These are phyloP conservation scores for Ciona savignyi DNA, from an alignment of 23 tunicate species.

Conservation along the genomic window DNA sequence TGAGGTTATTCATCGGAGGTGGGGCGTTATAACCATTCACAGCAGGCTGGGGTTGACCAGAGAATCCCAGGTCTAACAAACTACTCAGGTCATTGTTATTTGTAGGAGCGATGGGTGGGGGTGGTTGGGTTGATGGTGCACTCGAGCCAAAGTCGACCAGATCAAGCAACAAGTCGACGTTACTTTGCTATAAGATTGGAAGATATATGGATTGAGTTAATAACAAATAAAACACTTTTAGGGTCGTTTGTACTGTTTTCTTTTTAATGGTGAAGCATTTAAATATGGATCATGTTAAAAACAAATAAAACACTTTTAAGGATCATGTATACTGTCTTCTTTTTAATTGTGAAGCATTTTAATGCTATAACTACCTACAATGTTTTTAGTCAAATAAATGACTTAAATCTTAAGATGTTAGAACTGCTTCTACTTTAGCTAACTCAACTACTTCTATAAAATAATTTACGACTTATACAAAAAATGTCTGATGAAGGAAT, in stretches of 20 bases:
- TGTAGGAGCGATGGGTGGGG: not conserved
- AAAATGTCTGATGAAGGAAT: too few species aligned
- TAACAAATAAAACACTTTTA: too few species aligned
- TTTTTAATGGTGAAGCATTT: not conserved
- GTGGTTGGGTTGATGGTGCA: conserved; percentile 11
- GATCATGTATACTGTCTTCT: too few species aligned
- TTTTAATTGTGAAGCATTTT: too few species aligned
- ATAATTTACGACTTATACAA: too few species aligned
- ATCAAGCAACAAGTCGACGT: conserved; percentile 70
- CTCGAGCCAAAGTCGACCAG: conserved; percentile 56
- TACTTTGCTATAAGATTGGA: conserved; percentile 34
- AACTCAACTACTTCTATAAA: too few species aligned
- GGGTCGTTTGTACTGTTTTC: too few species aligned
- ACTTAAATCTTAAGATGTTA: too few species aligned
- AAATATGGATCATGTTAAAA: not conserved
- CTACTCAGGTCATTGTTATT: conserved; percentile 15
- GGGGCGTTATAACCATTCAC: conserved; percentile 10
- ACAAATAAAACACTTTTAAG: not conserved
- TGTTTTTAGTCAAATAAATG: too few species aligned
- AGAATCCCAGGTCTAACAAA: conserved; percentile 22
- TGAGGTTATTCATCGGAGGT: not conserved
- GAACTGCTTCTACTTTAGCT: too few species aligned
- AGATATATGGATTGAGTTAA: not conserved
- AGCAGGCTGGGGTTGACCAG: not conserved
- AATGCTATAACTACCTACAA: too few species aligned